These are phyloP conservation scores for Brachionus manjavacas DNA, from an alignment of 1,140 invertebrate genomes.

Conservation along the genomic window DNA sequence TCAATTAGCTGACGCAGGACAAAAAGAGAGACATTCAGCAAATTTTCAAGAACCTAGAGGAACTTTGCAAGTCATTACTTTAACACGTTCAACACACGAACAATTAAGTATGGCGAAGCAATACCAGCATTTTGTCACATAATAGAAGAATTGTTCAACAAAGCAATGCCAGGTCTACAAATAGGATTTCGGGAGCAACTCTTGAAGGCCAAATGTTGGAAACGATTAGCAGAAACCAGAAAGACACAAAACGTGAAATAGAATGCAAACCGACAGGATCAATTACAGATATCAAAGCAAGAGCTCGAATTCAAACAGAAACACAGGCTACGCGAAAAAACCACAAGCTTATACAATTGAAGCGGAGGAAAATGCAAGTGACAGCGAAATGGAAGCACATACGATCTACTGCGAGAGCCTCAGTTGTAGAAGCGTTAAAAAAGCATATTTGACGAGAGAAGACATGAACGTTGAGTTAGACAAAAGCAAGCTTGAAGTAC, in stretches of 20 bases:
- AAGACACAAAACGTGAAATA: neutral
- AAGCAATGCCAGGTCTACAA: neutral
- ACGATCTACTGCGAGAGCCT: neutral
- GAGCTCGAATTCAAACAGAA: neutral
- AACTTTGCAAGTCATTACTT: neutral
- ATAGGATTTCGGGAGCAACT: neutral
- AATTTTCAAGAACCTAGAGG: neutral
- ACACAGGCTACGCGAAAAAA: neutral
- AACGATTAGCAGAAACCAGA: neutral
- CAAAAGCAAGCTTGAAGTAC: no score
- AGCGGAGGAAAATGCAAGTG: neutral
- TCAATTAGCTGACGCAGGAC: neutral
- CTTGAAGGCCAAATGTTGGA: neutral
- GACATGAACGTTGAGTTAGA: no score
- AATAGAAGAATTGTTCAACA: neutral
- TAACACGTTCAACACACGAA: neutral
- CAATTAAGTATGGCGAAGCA: neutral
- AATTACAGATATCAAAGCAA: neutral
- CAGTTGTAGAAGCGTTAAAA: neutral
- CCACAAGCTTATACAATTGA: neutral
- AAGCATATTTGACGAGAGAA: neutral
- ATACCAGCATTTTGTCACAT: neutral
- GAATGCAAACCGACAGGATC: neutral
- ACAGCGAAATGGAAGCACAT: neutral
- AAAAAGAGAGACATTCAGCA: neutral